Base-by-base conservation (phyloP, 2,113 vertebrate genomes). In the Pedionomus torquatus region DNA sequence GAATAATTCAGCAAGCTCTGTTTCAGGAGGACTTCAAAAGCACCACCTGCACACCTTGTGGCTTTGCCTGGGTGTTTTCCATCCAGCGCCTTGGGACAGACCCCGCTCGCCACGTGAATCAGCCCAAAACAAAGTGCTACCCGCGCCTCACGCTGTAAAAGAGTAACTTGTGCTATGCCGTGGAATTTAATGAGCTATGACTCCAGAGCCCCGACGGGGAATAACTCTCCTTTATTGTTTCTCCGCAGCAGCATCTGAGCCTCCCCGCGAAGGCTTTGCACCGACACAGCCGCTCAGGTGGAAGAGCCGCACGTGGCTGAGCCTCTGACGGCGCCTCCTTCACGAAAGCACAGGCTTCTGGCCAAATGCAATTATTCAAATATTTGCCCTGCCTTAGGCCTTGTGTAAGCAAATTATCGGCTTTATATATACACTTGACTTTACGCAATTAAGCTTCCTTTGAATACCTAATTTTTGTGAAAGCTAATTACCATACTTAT, bases 151-250 rank as follows among this genome's bases (percentile, higher is more conserved):
- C 80, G 63, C 48, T 87, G 54, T 46, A n/a, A 77, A 77, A 87
- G 41, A 95, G 61, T 64, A 91, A 95, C 79, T 90, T 92, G 69
- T 83, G 11, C 63, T 75, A 44, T 79, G 80, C 85, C 96, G 87
- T 83, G 69, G 89, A 82, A 89, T 75, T 76, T 93, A 93, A 97
- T 72, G 89, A 93, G 75, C 80, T 96, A 65, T 85, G 90, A 96
- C 95, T 97, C 89, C 83, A 93, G 95, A 78, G 69, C 41, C 80
- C 92, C 18, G 1, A 6, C 79, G 49, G 87, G 91, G 71, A 97
- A 91, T 95, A 93, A 86, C 66, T 96, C 78, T 46, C 8, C 82
- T 88, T 81, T 86, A 64, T 91, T 97, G 94, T 95, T 96, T 94
- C 87, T 88, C 94, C 72, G 15, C 46, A 77, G 55, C 35, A 2